phyloP scores from a whole-genome alignment of 2,888 invertebrate species.

The Andrena fulva region DNA sequence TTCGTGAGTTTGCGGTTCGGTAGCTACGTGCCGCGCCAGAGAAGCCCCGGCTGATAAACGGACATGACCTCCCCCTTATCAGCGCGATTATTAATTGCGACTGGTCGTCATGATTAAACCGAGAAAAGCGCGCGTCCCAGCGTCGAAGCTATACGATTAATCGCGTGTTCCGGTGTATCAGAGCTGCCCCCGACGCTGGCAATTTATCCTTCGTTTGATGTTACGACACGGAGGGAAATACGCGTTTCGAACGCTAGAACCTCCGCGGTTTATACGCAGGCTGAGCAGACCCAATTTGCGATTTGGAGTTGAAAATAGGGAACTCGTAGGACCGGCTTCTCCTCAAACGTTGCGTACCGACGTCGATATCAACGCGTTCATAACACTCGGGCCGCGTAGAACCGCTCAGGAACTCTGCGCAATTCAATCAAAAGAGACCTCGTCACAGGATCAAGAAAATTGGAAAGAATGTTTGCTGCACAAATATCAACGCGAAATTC shows the following conservation, averaged over 20 bases:
- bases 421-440: neutral
- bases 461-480: neutral
- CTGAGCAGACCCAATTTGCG: neutral
- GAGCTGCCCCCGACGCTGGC: neutral
- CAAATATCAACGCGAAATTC: neutral
- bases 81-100: constrained; percentile 45
- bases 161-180: neutral
- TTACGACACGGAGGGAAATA: neutral
- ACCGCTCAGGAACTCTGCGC: neutral
- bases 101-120: constrained; percentile 38
- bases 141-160: neutral
- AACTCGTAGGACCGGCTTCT: neutral
- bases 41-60: constrained; percentile 55
- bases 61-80: constrained; percentile 48
- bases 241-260: neutral
- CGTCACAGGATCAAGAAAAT: neutral
- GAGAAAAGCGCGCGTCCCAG: constrained; percentile 20
- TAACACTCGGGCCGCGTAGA: neutral
- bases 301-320: neutral
- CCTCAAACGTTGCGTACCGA: too few relatives aligned
- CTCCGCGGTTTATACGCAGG: neutral
- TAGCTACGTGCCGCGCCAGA: constrained; percentile 45
- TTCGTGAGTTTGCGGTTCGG: constrained; percentile 59
- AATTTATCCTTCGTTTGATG: neutral
- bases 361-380: neutral